These are phyloP conservation scores for Lamprotornis superbus DNA, from an alignment of 2,113 vertebrate genomes.

Conservation along the genomic window DNA sequence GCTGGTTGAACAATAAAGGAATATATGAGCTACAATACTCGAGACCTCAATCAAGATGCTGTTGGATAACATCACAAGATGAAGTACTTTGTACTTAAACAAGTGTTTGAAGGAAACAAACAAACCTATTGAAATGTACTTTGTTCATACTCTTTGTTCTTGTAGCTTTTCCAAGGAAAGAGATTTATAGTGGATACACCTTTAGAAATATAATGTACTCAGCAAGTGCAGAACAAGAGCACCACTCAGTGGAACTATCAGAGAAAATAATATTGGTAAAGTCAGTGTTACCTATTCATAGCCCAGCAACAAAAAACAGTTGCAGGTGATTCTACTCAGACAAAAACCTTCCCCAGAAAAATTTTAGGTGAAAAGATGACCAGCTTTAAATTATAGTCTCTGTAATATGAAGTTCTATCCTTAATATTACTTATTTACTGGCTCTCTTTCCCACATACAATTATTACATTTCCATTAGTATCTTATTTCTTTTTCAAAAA, in stretches of 20 bases:
- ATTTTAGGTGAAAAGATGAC: neutral
- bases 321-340: neutral
- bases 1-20: neutral
- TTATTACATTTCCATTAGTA: neutral
- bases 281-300: neutral
- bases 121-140: neutral
- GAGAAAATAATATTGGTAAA: neutral
- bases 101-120: neutral
- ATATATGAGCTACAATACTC: neutral
- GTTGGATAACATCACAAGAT: neutral
- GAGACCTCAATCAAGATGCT: neutral
- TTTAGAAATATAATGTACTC: neutral
- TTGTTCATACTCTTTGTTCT: neutral
- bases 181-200: neutral
- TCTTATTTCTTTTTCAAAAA: neutral
- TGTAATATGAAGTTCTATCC: neutral
- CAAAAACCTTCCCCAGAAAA: neutral
- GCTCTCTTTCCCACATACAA: neutral
- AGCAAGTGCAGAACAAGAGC: slow-evolving; percentile 48
- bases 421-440: neutral
- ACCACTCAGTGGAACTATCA: slow-evolving; percentile 67
- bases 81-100: neutral
- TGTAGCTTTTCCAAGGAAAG: neutral
- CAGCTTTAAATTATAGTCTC: neutral
- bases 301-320: neutral